phyloP scores from a whole-genome alignment of 2,797 vertebrate species.

The Melanotaenia boesemani region DNA sequence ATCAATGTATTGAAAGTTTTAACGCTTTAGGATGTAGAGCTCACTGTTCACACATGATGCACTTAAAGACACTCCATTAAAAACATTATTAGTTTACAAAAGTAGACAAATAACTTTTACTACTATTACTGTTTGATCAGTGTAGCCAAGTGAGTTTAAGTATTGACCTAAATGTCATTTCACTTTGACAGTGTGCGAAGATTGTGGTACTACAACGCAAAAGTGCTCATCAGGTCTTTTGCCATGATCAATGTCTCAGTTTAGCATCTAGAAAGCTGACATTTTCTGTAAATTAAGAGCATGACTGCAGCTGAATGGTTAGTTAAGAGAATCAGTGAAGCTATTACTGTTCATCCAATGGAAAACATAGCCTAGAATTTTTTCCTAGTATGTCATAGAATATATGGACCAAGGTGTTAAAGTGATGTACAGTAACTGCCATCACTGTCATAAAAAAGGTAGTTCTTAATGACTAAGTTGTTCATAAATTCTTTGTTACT shows the following conservation, averaged over 20 bases:
- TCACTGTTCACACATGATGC: not conserved
- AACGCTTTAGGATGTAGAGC: not conserved
- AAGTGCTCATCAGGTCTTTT: not conserved
- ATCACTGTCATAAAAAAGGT: not conserved
- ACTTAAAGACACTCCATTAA: not conserved
- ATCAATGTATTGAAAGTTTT: not conserved
- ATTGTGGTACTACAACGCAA: not conserved
- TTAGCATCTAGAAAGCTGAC: not conserved
- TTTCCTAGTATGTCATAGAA: not conserved
- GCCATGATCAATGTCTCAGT: not conserved
- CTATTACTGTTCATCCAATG: not conserved
- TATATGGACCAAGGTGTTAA: not conserved
- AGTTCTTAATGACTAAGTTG: not conserved
- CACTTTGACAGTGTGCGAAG: not conserved
- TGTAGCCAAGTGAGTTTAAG: not conserved
- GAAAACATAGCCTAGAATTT: not conserved
- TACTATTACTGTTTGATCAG: too few relatives aligned
- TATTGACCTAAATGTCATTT: not conserved
- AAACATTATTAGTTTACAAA: not conserved
- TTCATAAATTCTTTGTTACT: conserved; percentile 9
- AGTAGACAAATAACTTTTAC: too few relatives aligned
- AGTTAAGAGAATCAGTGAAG: not conserved
- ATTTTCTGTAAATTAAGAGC: not conserved
- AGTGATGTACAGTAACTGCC: not conserved
- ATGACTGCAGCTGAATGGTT: not conserved